phyloP scores from a whole-genome alignment of 2,113 vertebrate genomes.

The Struthio camelus region DNA sequence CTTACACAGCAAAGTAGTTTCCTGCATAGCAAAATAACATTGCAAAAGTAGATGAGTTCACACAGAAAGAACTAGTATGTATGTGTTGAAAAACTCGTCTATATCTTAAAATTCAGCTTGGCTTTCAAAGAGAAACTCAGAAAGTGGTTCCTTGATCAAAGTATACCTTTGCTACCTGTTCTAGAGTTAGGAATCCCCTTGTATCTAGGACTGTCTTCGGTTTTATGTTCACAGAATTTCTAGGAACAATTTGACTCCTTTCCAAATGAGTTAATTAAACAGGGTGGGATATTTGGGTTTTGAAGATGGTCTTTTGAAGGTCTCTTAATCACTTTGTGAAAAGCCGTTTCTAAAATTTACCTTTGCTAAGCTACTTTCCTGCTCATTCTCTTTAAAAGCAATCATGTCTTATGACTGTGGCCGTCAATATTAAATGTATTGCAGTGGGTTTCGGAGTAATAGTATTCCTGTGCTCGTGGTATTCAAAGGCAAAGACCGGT shows the following conservation, averaged over 20 bases:
- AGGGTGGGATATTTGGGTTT: neutral
- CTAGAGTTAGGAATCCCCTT: neutral
- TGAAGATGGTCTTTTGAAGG: neutral
- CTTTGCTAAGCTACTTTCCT: neutral
- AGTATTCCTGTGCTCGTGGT: neutral
- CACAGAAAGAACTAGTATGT: fast-evolving
- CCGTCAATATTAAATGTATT: neutral
- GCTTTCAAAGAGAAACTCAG: neutral
- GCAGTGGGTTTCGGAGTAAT: neutral
- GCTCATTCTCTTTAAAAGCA: neutral
- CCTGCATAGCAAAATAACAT: neutral
- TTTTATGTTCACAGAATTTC: neutral
- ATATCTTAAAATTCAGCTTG: neutral
- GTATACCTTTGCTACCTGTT: fast-evolving
- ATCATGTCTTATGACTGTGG: neutral
- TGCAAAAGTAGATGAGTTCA: neutral
- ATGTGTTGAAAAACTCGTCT: neutral
- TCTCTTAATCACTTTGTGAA: neutral
- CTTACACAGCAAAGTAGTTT: neutral
- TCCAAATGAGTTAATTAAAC: neutral
- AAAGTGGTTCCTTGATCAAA: neutral
- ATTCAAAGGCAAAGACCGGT: neutral
- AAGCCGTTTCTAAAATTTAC: neutral
- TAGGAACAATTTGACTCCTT: neutral
- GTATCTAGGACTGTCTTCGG: neutral